Percentiles rank a stretch among this genome's conserved stretches.
Evolutionary conservation across 2,113 vertebrate species (phyloP).

Genomic region (Neopipo cinnamomea): DNA sequence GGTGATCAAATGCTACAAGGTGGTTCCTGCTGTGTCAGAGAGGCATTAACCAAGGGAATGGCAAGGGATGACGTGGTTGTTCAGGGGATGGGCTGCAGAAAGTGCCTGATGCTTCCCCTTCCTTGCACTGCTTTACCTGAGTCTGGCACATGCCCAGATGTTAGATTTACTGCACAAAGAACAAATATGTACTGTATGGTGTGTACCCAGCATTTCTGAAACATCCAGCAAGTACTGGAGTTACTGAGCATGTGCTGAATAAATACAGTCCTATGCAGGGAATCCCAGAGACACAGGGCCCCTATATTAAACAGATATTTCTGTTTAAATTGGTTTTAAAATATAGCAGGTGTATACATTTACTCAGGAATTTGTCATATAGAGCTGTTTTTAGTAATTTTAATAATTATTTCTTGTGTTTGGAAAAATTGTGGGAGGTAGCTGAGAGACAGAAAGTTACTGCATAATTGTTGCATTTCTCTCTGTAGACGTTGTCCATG

Average conservation of each 20-base stretch:
- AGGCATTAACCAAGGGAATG: not conserved
- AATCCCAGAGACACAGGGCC: not conserved
- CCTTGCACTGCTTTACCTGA: not conserved
- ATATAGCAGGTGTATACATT: not conserved
- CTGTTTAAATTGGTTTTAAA: not conserved
- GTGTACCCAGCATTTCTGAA: not conserved
- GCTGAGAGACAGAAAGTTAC: not conserved
- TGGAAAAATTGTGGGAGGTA: not conserved
- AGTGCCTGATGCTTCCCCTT: not conserved
- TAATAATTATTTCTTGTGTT: not conserved
- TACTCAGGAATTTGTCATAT: not conserved
- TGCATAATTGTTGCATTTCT: not conserved
- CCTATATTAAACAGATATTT: not conserved
- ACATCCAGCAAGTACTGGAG: not conserved
- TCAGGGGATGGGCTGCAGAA: not conserved
- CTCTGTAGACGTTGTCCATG: constrained; percentile 90
- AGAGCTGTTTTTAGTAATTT: not conserved
- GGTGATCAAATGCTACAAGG: not conserved
- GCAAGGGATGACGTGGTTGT: fast-evolving
- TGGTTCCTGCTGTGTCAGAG: not conserved
- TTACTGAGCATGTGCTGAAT: not conserved
- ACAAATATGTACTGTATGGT: not conserved
- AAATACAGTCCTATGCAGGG: not conserved
- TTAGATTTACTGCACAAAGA: not conserved
- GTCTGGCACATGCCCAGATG: not conserved